Base-by-base conservation (phyloP, 2,888 invertebrate genomes). In the Himalopsyche anomala region DNA sequence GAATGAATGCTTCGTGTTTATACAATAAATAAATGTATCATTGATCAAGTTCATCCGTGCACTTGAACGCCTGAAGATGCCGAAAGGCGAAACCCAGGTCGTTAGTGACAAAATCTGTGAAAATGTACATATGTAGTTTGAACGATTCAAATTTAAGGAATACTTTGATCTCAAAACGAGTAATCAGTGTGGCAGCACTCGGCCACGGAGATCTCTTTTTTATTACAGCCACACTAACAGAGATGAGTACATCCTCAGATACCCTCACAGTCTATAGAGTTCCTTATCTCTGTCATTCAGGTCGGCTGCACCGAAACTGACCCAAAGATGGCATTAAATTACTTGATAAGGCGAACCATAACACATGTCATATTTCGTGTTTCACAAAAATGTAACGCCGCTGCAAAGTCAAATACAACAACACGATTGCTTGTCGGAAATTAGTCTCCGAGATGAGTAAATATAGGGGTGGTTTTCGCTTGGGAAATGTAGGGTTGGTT, bases 301-400 rank as follows among this genome's bases (percentile, higher is more conserved):
- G 83, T 87, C 87, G 88, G 84, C 81, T 88, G 88, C 87, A 85
- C 87, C 87, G 85, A 86, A 84, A 87, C 88, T 88, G 88, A 88
- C 88, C 88, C 87, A 86, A 84, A 88, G 87, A 88, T 87, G 87
- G 87, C 87, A 85, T 84, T 88, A 87, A 79, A 83, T 85, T 69
- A 85, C 82, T 40, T 83, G 88, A 88, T 88, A 88, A 88, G 88
- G 80, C 69, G 74, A 56, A 38, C 80, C 82, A 83, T 84, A 85
- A 83, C 88, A 88, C 85, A 84, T 86, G 84, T 88, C 87, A 88
- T 88, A 88, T 87, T 88, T 87, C 83, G 87, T 85, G 84, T 87
- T 85, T 82, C 87, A 80, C 86, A 87, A 88, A 86, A 87, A 87
- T 87, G 83, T 84, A n/a, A 42, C 82, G 19, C 51, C 42, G 79